Conservation (phyloP, 2,888 invertebrate genomes). For the Ennomos quercinarius region DNA sequence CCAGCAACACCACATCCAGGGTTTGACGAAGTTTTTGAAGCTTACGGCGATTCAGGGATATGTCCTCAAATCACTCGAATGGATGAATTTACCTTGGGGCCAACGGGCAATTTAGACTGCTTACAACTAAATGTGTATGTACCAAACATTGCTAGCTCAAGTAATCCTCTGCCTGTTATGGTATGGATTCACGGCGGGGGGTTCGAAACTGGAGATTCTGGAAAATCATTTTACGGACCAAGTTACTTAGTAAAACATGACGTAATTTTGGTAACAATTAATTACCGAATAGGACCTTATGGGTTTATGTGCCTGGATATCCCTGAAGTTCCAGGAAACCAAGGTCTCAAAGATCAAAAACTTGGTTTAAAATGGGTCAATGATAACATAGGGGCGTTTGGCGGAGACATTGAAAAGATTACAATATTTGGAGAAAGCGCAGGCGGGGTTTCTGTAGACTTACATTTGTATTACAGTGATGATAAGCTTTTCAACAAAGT, state of each 20-base stretch:
- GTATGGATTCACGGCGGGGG: too few species aligned
- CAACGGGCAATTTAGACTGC: conserved; percentile 40
- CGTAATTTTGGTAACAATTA: conserved; percentile 44
- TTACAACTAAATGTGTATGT: conserved; percentile 44
- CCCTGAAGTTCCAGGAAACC: conserved; percentile 53
- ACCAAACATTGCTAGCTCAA: conserved; percentile 35
- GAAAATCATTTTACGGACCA: too few species aligned
- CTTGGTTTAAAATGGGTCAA: conserved; percentile 53
- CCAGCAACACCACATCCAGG: conserved; percentile 36
- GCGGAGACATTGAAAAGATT: conserved; percentile 42
- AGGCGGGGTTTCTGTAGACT: conserved; percentile 45
- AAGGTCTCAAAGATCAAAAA: conserved; percentile 54
- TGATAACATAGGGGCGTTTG: conserved; percentile 48
- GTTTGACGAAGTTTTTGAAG: conserved; percentile 42
- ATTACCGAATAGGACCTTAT: conserved; percentile 44
- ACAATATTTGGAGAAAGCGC: conserved; percentile 52
- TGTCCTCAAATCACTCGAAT: conserved; percentile 49
- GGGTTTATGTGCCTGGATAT: too few species aligned
- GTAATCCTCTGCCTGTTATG: too few species aligned
- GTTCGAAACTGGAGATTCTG: too few species aligned
- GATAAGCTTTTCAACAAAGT: conserved; percentile 48
- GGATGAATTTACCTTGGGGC: not conserved
- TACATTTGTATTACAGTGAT: conserved; percentile 44
- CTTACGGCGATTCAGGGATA: conserved; percentile 39
- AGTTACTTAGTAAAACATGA: too few species aligned